phyloP scores from a whole-genome alignment of 1,140 invertebrate species.

The Latrodectus geometricus region DNA sequence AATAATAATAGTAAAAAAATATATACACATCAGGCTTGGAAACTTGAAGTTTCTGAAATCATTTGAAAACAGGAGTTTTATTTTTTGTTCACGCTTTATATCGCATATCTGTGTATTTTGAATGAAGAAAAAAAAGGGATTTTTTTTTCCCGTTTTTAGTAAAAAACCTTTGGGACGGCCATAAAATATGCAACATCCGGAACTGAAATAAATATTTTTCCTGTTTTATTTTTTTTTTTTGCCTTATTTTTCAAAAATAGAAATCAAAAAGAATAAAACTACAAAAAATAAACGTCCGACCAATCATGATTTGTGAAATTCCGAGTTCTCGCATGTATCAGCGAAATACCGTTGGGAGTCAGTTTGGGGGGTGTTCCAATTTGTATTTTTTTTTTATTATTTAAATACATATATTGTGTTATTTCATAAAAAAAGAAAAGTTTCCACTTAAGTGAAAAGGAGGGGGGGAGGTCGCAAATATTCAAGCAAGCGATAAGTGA shows the following conservation, averaged over 20 bases:
- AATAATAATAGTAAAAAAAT: background rate
- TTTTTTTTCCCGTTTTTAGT: background rate
- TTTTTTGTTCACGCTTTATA: background rate
- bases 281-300: background rate
- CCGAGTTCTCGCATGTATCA: background rate
- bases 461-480: background rate
- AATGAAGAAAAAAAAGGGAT: background rate
- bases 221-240: background rate
- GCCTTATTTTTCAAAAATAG: background rate
- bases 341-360: background rate
- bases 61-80: constrained; percentile 24
- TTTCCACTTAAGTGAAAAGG: background rate
- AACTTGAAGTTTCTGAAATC: constrained; percentile 23
- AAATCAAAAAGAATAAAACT: background rate
- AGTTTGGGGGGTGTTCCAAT: background rate
- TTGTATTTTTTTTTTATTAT: background rate
- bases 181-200: constrained; percentile 31
- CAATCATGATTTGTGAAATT: background rate
- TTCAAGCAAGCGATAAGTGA: no score
- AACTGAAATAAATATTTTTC: constrained; percentile 7
- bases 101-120: background rate
- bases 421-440: background rate
- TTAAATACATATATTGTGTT: constrained; percentile 1
- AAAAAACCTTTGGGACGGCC: constrained; percentile 18
- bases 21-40: background rate